Base-by-base conservation (phyloP, 2,113 vertebrate genomes). In the Nansenia antarctica region DNA sequence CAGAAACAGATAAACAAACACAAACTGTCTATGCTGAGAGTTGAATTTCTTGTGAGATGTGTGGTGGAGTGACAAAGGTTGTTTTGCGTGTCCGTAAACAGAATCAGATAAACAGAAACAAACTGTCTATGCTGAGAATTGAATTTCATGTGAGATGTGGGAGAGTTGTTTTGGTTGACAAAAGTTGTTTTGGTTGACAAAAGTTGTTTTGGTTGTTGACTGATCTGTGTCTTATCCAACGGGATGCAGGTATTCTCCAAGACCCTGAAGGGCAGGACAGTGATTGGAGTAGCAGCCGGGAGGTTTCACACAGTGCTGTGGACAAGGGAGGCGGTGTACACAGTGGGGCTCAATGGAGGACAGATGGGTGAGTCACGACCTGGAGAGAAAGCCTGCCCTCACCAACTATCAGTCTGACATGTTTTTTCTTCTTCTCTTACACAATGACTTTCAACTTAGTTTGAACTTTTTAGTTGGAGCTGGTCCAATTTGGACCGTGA, bases 261-360 rank as follows among this genome's bases (percentile, higher is more conserved):
- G 90, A 90, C 85, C 52, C 90, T 99, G 69, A 98, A 95, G 92
- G 98, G 96, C 69, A 94, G 93, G 84, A 5, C 15, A 5, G 34
- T 58, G 80, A 91, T 93, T 88, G 98, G 98, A 79, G 95, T 99
- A 72, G 95, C 97, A 76, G 96, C 95, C 70, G 98, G 96, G 84
- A 94, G 94, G 82, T 99, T 99, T 87, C 98, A 99, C 82, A 98
- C 97, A 2, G 95, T 98, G 73, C 88, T 99, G 1, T 99, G 97
- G 96, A 96, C 96, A 74, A 94, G 89, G 85, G 96, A 98, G 87
- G 94, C 96, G 15, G 92, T 99, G 59, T 99, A 98, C 75, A 99
- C 98, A 31, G 85, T 98, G 91, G 98, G 98, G 65, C 91, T 99
- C 57, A 99, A 99, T 83, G 96, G 95, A 76, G 98, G 98, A 62